Evolutionary conservation across 2,888 invertebrate species (phyloP), one percentile per base, ranked within the genome.

Genomic region (Anoplius nigerrimus): DNA sequence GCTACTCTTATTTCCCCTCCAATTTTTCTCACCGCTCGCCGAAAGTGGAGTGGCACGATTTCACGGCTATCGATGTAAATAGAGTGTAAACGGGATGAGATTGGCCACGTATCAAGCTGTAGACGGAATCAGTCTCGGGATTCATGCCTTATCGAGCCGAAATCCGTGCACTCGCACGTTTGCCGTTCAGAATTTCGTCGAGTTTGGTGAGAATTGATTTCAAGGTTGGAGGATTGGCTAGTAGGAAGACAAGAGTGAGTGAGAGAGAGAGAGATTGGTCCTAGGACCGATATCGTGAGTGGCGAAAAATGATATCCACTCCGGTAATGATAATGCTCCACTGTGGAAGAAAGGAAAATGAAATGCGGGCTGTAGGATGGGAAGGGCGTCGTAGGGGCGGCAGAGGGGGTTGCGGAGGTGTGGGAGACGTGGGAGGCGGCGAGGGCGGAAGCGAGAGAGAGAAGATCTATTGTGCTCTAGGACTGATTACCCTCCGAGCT

Each of bases 281-380:
- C 34, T 11, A 34, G 1, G 34, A 34, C 34, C 34, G 78, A 69
- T 77, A 69, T 60, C 61, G 55, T 71, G 67, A 78, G 70, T 72
- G 75, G 69, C 68, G 78, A 70, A 75, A 78, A 76, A 75, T 70
- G 78, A 78, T 76, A 78, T 53, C 56, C 62, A 45, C 34, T 54
- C 24, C 65, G 63, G 68, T 72, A 66, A 70, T 72, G 72, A 77
- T 72, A 71, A 75, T 78, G 68, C 69, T 70, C 51, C 59, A 54
- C 53, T 53, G 53, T 27, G 65, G 68, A 71, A 75, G 78, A 72
- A 78, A 75, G 76, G 75, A 72, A 75, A 76, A 77, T 75, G 75
- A 72, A 77, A 72, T 71, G 67, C 61, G 48, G 78, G 62, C 51
- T 66, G 58, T 48, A 62, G 63, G 34, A 34, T 34, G 34, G 34